Conservation (phyloP, 1,140 invertebrate genomes). For the Neodiprion lecontei region DNA sequence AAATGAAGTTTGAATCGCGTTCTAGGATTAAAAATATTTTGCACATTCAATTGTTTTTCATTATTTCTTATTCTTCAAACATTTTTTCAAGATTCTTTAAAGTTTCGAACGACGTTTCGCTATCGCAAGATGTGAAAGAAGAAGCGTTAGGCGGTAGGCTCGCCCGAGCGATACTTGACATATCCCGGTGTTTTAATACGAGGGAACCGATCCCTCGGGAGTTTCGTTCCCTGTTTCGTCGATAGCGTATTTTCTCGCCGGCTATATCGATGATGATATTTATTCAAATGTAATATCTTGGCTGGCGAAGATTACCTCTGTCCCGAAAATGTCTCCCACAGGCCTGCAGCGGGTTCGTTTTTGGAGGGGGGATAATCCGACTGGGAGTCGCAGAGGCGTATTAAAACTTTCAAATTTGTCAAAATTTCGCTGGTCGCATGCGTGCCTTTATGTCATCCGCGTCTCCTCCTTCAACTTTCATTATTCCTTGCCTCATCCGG, state of each 20-base stretch:
- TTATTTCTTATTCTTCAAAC: too few relatives aligned
- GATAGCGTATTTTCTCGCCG: slow-evolving; percentile 43
- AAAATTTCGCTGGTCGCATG: neutral
- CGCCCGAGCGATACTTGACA: neutral
- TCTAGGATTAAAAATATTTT: too few relatives aligned
- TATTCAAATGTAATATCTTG: slow-evolving; percentile 64
- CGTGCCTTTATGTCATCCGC: neutral
- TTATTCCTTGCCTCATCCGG: too few relatives aligned
- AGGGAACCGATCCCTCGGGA: slow-evolving; percentile 59
- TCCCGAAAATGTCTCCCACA: slow-evolving; percentile 55
- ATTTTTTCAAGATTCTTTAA: too few relatives aligned
- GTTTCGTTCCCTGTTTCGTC: slow-evolving; percentile 37
- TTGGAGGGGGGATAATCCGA: neutral
- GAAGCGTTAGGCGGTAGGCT: too few relatives aligned
- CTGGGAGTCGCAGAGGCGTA: neutral
- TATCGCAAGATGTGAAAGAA: too few relatives aligned
- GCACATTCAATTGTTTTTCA: too few relatives aligned
- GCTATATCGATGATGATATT: slow-evolving; percentile 57
- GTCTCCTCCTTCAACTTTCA: too few relatives aligned
- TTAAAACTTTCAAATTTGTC: neutral
- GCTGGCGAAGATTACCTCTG: slow-evolving; percentile 56
- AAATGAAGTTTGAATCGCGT: too few relatives aligned
- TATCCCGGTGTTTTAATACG: slow-evolving; percentile 38
- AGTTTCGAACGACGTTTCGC: too few relatives aligned
- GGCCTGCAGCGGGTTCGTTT: slow-evolving; percentile 27